A percentile compares a stretch with the other conserved stretches of the same genome.
These are phyloP conservation scores for Clepsis dumicolana DNA, from an alignment of 2,888 invertebrate genomes.

Conservation along the genomic window DNA sequence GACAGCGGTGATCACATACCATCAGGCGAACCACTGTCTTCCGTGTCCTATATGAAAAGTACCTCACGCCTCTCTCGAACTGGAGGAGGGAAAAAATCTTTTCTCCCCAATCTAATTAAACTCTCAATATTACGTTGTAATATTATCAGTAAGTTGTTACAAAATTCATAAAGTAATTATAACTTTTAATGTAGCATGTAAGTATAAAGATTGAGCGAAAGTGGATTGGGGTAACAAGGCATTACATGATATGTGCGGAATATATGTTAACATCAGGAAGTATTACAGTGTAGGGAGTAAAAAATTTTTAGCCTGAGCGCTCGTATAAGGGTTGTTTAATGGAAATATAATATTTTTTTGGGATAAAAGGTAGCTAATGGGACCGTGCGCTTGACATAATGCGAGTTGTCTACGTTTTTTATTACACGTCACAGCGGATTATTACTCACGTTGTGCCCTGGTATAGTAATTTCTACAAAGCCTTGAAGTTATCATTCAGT, in stretches of 20 bases:
- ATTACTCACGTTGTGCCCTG: too few species aligned
- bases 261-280: slow-evolving; percentile 24
- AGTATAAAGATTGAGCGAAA: slow-evolving; percentile 9
- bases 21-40: too few species aligned
- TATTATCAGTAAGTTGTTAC: slow-evolving; percentile 2
- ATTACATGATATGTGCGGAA: slow-evolving; percentile 14
- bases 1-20: too few species aligned
- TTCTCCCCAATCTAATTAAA: too few species aligned
- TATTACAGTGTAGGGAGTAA: slow-evolving; percentile 21
- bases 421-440: neutral
- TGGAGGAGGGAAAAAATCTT: too few species aligned
- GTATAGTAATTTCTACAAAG: too few species aligned
- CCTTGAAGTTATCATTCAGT: too few species aligned
- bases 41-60: too few species aligned
- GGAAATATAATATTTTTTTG: slow-evolving; percentile 25
- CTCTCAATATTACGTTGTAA: neutral
- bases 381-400: neutral
- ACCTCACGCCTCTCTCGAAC: too few species aligned
- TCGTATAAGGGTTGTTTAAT: slow-evolving; percentile 22
- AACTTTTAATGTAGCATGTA: slow-evolving; percentile 28
- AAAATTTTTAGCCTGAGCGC: slow-evolving; percentile 14
- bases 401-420: neutral
- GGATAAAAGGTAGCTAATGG: slow-evolving; percentile 5
- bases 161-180: slow-evolving; percentile 37
- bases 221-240: slow-evolving; percentile 27